Percentiles rank a stretch among this genome's conserved stretches.
phyloP scores from a whole-genome alignment of 2,888 invertebrate species.

The Ectropis crepuscularia region DNA sequence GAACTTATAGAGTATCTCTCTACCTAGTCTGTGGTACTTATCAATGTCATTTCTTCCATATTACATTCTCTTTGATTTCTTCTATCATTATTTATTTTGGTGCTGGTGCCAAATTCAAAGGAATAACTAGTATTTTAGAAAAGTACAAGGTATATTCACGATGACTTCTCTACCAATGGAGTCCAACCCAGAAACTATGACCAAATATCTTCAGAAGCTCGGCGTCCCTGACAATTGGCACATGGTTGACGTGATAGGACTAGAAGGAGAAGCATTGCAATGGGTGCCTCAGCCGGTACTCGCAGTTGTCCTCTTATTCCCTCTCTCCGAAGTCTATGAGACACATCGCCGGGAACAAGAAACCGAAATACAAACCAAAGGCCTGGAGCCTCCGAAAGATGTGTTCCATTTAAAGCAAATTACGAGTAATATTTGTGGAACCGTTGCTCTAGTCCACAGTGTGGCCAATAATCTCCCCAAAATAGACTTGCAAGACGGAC shows the following conservation, averaged over 20 bases:
- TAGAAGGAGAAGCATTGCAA: slow-evolving; percentile 93
- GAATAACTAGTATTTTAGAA: slow-evolving; percentile 3
- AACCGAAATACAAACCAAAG: slow-evolving; percentile 82
- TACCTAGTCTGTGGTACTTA: no score
- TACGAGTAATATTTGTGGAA: slow-evolving; percentile 97
- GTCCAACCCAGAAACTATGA: slow-evolving; percentile 86
- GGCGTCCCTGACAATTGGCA: slow-evolving; percentile 93
- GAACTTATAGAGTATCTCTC: no score
- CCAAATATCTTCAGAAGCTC: slow-evolving; percentile 89
- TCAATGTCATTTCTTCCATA: not conserved
- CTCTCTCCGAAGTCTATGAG: slow-evolving; percentile 91
- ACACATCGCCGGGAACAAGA: slow-evolving; percentile 87
- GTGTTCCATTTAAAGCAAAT: slow-evolving; percentile 95
- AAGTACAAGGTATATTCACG: slow-evolving; percentile 12
- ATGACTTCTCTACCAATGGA: slow-evolving; percentile 79
- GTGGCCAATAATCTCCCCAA: slow-evolving; percentile 94
- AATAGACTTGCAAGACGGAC: slow-evolving; percentile 86
- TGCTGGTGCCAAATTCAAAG: slow-evolving; percentile 9
- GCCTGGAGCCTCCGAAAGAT: slow-evolving; percentile 84
- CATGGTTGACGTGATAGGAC: slow-evolving; percentile 95
- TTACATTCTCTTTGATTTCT: not conserved
- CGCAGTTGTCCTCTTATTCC: slow-evolving; percentile 94
- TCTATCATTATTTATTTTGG: slow-evolving; percentile 1
- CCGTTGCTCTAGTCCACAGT: slow-evolving; percentile 96
- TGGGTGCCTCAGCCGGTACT: slow-evolving; percentile 94